A percentile compares a stretch with the other conserved stretches of the same genome.
Evolutionary conservation across 1,140 invertebrate species (phyloP).

Genomic region (Drusus annulatus): DNA sequence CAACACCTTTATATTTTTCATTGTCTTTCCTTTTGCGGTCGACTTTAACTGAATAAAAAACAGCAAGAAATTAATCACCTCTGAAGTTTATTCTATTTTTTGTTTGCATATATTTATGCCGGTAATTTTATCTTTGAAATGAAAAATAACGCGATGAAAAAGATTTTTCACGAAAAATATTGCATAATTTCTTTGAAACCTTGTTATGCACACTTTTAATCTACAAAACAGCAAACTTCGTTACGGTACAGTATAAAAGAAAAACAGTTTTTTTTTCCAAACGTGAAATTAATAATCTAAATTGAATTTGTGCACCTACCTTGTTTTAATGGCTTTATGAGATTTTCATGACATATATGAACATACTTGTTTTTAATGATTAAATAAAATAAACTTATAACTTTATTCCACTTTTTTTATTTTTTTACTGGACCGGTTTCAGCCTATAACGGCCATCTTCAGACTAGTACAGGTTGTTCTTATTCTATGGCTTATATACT

Average conservation of each 20-base stretch:
- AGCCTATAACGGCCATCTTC: too few species aligned
- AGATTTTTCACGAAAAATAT: constrained; percentile 17
- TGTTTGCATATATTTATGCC: not conserved
- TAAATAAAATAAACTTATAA: too few species aligned
- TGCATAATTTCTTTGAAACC: not conserved
- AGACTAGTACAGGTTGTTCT: too few species aligned
- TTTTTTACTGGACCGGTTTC: too few species aligned
- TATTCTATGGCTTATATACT: too few species aligned
- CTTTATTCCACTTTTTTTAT: too few species aligned
- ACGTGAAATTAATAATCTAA: too few species aligned
- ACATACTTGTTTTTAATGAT: too few species aligned
- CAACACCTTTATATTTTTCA: not conserved
- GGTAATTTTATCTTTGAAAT: constrained; percentile 10
- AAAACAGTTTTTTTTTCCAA: not conserved
- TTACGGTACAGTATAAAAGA: not conserved
- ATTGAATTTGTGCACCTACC: too few species aligned
- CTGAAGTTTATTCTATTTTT: constrained; percentile 22
- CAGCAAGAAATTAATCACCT: constrained; percentile 16
- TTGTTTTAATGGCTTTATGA: too few species aligned
- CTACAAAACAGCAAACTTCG: not conserved
- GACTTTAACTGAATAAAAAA: not conserved
- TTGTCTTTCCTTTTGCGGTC: not conserved
- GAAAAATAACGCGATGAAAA: constrained; percentile 14
- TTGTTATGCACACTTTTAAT: not conserved
- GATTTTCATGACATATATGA: too few species aligned